Base-by-base conservation (phyloP, 2,888 invertebrate species). In the Fissipunctia ypsillon region DNA sequence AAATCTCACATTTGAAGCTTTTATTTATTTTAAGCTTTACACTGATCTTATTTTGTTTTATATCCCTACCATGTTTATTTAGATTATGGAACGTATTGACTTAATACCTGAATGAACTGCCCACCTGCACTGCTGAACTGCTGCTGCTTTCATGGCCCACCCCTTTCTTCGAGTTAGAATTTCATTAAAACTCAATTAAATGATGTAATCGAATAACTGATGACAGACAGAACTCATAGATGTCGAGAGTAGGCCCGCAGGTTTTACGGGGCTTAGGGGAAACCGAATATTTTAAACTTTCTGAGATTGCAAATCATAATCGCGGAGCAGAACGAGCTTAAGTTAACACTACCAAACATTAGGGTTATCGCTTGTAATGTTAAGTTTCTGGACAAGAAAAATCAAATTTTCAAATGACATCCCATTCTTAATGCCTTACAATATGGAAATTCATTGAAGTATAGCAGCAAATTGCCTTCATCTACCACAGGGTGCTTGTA, bases 401-500 rank as follows among this genome's bases (percentile, higher is more conserved):
- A 41, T 16, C 16, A 19, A 38, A 38, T 38, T 38, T 38, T 6
- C 38, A 38, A 38, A 38, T 22, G 12, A 14, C 60, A n/a, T 68
- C 19, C 22, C 14, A 63, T 25, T 68, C 16, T 10, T 19, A 45
- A 59, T 48, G 57, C 16, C 25, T 57, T 28, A 52, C 16, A 64
- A 41, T 59, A 70, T 50, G 60, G 38, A 59, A 70, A 81, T 78
- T 43, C 19, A 38, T 72, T 60, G 45, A 67, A 67, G 65, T 75
- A 43, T 22, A 69, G 35, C 48, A 61, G 67, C 52, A 73, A 81
- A 84, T 73, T 57, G 59, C 59, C 50, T 28, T 57, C 65, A 70
- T 80, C 35, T 43, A 52, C 48, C 70, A 57, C 64, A 69, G 19
- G n/a, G 22, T 68, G 19, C 54, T 81, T 68, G 76, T 50, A 68